These are phyloP conservation scores for Panagrolaimus sp. DNA, from an alignment of 1,140 invertebrate species.

Conservation along the genomic window DNA sequence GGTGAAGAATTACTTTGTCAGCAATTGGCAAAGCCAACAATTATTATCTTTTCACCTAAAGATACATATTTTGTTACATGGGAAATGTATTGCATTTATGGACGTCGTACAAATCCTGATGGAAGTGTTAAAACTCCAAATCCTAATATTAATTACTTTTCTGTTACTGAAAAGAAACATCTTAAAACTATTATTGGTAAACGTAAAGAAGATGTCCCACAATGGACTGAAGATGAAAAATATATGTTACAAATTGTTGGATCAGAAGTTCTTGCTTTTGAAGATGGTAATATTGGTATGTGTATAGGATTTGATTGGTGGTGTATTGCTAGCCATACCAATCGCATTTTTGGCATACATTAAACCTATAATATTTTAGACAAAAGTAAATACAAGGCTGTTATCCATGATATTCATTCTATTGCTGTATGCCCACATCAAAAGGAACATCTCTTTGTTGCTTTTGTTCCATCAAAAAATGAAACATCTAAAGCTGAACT, in stretches of 20 bases:
- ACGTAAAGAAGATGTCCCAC: slow-evolving; percentile 42
- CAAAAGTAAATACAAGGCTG: slow-evolving; percentile 34
- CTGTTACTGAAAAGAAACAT: slow-evolving; percentile 16
- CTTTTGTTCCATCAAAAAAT: slow-evolving; percentile 41
- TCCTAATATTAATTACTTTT: slow-evolving; percentile 51
- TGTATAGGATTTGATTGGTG: too few relatives aligned
- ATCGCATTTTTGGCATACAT: too few relatives aligned
- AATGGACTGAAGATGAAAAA: slow-evolving; percentile 50
- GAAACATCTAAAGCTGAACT: slow-evolving; percentile 46
- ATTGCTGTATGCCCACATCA: slow-evolving; percentile 49
- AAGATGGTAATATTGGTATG: slow-evolving; percentile 42
- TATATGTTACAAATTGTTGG: slow-evolving; percentile 36
- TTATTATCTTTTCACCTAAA: slow-evolving; percentile 36
- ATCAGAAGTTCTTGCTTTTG: slow-evolving; percentile 47
- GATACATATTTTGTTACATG: background rate
- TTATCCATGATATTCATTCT: slow-evolving; percentile 34
- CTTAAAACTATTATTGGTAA: background rate
- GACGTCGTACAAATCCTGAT: slow-evolving; percentile 26
- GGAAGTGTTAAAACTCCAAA: slow-evolving; percentile 30
- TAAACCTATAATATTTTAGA: slow-evolving; percentile 42
- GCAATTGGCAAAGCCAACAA: slow-evolving; percentile 26
- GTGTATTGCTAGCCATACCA: too few relatives aligned
- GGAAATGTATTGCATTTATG: slow-evolving; percentile 40
- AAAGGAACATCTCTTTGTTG: slow-evolving; percentile 27
- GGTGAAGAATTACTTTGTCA: slow-evolving; percentile 31